Evolutionary conservation across 2,113 vertebrate genomes (phyloP).

Genomic region (Python bivittatus): DNA sequence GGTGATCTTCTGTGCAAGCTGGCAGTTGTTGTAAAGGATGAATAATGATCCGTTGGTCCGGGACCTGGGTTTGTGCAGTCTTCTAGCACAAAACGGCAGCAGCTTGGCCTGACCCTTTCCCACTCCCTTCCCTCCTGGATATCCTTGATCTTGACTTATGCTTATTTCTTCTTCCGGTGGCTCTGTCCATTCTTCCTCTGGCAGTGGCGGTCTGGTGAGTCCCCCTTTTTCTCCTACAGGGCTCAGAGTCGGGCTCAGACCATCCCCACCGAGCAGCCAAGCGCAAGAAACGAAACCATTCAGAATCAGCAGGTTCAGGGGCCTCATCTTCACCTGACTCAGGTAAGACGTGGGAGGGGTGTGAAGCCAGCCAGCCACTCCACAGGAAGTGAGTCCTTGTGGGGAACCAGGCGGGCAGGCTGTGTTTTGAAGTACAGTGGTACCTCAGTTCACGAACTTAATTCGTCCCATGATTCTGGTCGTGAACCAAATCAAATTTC

Average conservation of each 20-base stretch:
- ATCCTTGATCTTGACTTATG: not conserved
- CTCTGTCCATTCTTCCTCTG: not conserved
- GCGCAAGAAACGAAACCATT: slow-evolving; percentile 68
- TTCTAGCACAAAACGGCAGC: not conserved
- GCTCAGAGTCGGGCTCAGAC: slow-evolving; percentile 73
- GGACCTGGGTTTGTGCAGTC: not conserved
- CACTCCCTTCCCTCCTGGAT: not conserved
- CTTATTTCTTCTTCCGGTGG: not conserved
- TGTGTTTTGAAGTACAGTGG: too few species aligned
- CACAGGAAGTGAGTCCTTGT: not conserved
- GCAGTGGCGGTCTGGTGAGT: not conserved
- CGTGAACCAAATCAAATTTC: too few species aligned
- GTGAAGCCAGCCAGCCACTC: not conserved
- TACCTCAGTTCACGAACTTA: too few species aligned
- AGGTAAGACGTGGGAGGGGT: slow-evolving; percentile 38
- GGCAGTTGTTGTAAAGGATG: not conserved
- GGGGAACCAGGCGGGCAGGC: not conserved
- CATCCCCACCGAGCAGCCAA: slow-evolving; percentile 65
- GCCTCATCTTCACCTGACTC: slow-evolving; percentile 74
- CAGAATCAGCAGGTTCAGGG: slow-evolving; percentile 73
- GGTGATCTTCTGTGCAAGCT: not conserved
- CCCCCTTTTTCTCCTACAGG: slow-evolving; percentile 40
- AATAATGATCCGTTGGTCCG: not conserved
- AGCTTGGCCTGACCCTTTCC: not conserved
- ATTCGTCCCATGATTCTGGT: too few species aligned